phyloP scores from a whole-genome alignment of 2,888 invertebrate species.

The Scaptomyza flava region DNA sequence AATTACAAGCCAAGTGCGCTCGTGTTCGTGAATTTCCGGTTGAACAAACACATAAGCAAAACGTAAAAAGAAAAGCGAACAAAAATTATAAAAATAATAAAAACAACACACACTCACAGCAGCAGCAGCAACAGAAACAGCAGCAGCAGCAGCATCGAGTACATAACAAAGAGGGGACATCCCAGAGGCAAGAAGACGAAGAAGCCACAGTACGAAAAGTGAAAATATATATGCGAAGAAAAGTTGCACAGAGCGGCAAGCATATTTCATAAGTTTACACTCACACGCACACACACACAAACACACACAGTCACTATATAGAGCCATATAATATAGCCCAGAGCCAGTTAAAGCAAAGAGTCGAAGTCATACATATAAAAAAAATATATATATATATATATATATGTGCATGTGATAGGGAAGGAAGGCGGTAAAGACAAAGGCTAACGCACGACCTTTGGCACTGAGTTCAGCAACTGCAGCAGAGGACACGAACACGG shows the following conservation, averaged over 20 bases:
- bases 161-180: constrained; percentile 41
- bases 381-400: neutral
- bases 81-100: constrained; percentile 64
- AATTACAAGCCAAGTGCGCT: constrained; percentile 75
- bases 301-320: constrained; percentile 23
- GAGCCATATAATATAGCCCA: constrained; percentile 53
- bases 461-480: constrained; percentile 72
- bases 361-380: constrained; percentile 35
- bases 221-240: constrained; percentile 69
- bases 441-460: constrained; percentile 80
- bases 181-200: constrained; percentile 26
- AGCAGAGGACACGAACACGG: constrained; percentile 44
- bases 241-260: constrained; percentile 63
- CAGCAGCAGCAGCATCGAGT: constrained; percentile 43
- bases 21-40: constrained; percentile 81
- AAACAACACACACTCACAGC: constrained; percentile 47
- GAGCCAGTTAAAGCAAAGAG: constrained; percentile 40
- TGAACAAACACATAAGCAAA: constrained; percentile 80
- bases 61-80: constrained; percentile 58
- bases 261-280: constrained; percentile 77
- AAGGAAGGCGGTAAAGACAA: constrained; percentile 60
- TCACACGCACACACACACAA: constrained; percentile 17
- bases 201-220: constrained; percentile 68
- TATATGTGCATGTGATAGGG: constrained; percentile 7
- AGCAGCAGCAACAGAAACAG: constrained; percentile 19